Percentiles rank a stretch among this genome's conserved stretches.
Conservation (phyloP, 2,113 vertebrate species). For the Notarius quadriscutis region DNA sequence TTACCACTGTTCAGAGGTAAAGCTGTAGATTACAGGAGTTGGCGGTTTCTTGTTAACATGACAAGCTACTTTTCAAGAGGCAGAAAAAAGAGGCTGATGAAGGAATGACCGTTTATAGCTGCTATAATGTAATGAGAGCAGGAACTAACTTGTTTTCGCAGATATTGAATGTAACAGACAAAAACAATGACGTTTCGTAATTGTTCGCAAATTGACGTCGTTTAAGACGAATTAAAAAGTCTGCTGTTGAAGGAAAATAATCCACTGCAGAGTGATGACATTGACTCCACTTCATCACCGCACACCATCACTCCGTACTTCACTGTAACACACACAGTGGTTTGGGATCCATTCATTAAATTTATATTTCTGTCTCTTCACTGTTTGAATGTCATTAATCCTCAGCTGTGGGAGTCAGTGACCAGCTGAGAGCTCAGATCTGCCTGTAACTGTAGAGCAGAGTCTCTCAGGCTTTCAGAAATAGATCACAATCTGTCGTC, state of each 20-base stretch:
- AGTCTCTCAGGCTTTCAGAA: background rate
- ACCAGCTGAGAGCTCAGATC: background rate
- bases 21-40: background rate
- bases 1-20: background rate
- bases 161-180: background rate
- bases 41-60: background rate
- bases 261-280: no score
- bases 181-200: background rate
- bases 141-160: background rate
- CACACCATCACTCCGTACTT: background rate
- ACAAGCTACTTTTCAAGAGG: no score
- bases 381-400: background rate
- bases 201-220: no score
- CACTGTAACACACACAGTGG: background rate
- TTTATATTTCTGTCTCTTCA: background rate
- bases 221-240: no score
- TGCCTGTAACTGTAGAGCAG: background rate
- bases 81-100: background rate
- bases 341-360: background rate
- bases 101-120: background rate
- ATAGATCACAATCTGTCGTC: background rate
- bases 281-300: background rate
- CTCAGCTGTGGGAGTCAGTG: background rate
- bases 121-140: background rate
- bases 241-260: background rate